Percentiles rank a stretch among this genome's conserved stretches.
phyloP scores from a whole-genome alignment of 92 coral and sea anemone species.

The Plumapathes pennacea region DNA sequence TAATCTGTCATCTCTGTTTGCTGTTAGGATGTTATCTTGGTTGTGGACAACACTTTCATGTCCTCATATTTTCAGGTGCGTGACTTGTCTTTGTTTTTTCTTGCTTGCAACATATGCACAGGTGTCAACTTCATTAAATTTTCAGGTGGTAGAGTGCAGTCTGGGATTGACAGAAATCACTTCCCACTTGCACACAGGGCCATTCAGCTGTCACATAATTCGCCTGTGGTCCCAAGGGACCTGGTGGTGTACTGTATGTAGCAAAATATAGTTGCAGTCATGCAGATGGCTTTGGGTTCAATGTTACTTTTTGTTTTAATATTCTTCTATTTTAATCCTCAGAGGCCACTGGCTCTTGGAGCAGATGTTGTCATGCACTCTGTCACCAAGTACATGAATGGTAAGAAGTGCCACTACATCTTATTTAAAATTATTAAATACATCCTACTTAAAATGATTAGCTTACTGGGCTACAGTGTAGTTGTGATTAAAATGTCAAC shows the following conservation, averaged over 20 bases:
- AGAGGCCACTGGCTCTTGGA: constrained; percentile 93
- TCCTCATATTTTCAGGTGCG: constrained; percentile 96
- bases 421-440: not conserved
- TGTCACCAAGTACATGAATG: constrained; percentile 94
- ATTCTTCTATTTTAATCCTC: not conserved
- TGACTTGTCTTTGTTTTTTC: not conserved
- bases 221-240: no score
- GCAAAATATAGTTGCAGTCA: not conserved
- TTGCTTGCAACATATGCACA: not conserved
- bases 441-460: not conserved
- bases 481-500: no score
- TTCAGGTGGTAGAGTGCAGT: no score
- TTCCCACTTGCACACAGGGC: no score
- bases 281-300: not conserved
- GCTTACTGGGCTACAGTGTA: no score
- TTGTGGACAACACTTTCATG: constrained; percentile 95
- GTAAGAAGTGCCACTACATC: constrained; percentile 28
- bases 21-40: constrained; percentile 71
- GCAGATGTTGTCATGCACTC: constrained; percentile 98
- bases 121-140: no score
- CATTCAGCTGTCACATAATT: no score
- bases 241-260: no score
- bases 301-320: not conserved
- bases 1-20: not conserved
- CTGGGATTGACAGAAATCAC: no score